Evolutionary conservation across 2,888 invertebrate species (phyloP).

Genomic region (Tribolium freemani): DNA sequence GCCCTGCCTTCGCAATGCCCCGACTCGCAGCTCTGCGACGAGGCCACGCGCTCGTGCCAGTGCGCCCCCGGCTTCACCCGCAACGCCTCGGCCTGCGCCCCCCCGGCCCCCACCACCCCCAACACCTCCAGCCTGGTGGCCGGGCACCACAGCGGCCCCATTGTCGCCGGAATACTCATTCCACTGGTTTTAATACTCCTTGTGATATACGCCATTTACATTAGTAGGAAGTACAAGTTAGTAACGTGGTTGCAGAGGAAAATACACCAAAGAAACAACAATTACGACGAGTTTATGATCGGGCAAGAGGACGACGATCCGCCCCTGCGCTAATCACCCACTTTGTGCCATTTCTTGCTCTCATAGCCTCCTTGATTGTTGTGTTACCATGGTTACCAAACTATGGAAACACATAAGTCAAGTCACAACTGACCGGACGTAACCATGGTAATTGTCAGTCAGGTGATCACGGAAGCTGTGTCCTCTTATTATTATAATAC

Average conservation of each 20-base stretch:
- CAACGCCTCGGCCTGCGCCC: slow-evolving; percentile 52
- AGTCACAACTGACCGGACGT: too few species aligned
- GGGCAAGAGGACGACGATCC: slow-evolving; percentile 66
- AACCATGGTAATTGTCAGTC: too few species aligned
- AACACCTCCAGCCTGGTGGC: slow-evolving; percentile 59
- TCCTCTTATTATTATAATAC: slow-evolving; percentile 26
- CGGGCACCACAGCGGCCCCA: slow-evolving; percentile 58
- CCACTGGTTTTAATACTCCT: slow-evolving; percentile 62
- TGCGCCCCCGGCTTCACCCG: slow-evolving; percentile 57
- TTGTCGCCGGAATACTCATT: slow-evolving; percentile 62
- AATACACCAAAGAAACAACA: slow-evolving; percentile 63
- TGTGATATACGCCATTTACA: slow-evolving; percentile 64
- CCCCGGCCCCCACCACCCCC: background rate
- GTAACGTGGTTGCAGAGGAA: slow-evolving; percentile 62
- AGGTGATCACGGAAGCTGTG: too few species aligned
- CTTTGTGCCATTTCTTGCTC: slow-evolving; percentile 19
- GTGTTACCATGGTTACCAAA: too few species aligned
- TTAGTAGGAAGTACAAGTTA: slow-evolving; percentile 61
- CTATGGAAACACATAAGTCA: too few species aligned
- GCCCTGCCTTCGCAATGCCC: slow-evolving; percentile 52
- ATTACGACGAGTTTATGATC: slow-evolving; percentile 68
- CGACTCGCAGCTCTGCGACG: slow-evolving; percentile 59
- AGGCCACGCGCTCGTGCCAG: slow-evolving; percentile 53
- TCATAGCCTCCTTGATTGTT: background rate
- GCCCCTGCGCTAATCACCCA: slow-evolving; percentile 55